Conservation (phyloP, 2,797 vertebrate genomes). For the Cyprinodon diabolis region DNA sequence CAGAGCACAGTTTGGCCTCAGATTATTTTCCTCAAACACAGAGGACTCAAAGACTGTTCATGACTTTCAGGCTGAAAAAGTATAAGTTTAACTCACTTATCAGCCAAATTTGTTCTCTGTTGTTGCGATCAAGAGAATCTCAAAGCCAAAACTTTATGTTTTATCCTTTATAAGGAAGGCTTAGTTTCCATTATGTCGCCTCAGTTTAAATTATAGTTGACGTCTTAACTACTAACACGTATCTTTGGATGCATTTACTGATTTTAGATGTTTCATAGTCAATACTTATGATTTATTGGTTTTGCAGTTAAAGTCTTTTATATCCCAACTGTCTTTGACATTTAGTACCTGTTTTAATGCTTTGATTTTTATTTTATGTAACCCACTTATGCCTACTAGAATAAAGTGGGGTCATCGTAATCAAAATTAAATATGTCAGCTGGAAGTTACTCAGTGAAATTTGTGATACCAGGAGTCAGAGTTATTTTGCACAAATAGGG, state of each 20-base stretch:
- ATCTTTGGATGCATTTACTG: background rate
- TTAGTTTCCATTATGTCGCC: constrained; percentile 35
- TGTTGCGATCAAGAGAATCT: constrained; percentile 26
- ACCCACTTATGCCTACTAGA: too few relatives aligned
- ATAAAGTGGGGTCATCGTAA: too few relatives aligned
- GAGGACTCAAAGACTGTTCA: constrained; percentile 38
- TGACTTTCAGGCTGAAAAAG: constrained; percentile 33
- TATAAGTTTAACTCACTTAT: constrained; percentile 39
- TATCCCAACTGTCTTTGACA: too few relatives aligned
- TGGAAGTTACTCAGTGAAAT: too few relatives aligned
- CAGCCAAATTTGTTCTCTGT: constrained; percentile 30
- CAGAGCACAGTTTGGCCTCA: constrained; percentile 43
- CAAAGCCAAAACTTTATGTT: constrained; percentile 11
- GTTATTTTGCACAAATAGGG: background rate
- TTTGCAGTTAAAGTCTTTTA: too few relatives aligned
- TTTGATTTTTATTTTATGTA: too few relatives aligned
- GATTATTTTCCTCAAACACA: constrained; percentile 50
- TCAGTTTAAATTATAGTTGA: constrained; percentile 27
- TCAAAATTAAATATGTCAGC: too few relatives aligned
- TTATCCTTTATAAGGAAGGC: constrained; percentile 36
- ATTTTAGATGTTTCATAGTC: constrained; percentile 3
- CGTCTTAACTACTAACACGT: constrained; percentile 13
- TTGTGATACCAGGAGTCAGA: background rate
- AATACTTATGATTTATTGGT: constrained; percentile 2
- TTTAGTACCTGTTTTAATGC: too few relatives aligned